Evolutionary conservation across 2,113 vertebrate genomes (phyloP).

Genomic region (Eira barbara): DNA sequence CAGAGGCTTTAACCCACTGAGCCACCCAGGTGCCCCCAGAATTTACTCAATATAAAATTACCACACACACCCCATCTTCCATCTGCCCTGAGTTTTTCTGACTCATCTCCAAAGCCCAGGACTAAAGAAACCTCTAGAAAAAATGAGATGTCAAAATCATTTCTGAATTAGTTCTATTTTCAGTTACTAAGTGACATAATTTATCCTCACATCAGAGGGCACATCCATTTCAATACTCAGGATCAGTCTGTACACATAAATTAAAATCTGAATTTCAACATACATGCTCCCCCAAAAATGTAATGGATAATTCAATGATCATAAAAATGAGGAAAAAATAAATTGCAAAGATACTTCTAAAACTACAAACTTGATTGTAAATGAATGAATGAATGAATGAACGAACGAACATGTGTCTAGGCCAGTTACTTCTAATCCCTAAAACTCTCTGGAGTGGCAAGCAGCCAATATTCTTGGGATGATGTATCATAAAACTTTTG

Average conservation of each 20-base stretch:
- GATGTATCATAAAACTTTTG: not conserved
- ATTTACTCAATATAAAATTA: not conserved
- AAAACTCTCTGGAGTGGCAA: not conserved
- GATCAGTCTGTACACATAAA: not conserved
- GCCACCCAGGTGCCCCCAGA: too few relatives aligned
- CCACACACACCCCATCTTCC: not conserved
- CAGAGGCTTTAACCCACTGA: too few relatives aligned
- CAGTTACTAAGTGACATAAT: not conserved
- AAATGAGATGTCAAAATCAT: slow-evolving; percentile 33
- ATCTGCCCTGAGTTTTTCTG: not conserved
- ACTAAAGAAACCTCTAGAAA: not conserved
- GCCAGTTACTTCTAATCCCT: not conserved
- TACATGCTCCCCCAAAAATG: not conserved
- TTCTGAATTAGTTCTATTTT: slow-evolving; percentile 35
- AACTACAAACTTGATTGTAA: not conserved
- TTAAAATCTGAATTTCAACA: not conserved
- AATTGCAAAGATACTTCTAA: not conserved
- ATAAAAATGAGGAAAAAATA: not conserved
- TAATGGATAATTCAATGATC: not conserved
- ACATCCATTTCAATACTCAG: not conserved
- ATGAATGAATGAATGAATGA: not conserved
- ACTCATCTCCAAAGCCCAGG: not conserved
- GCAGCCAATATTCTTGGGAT: not conserved
- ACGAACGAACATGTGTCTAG: not conserved
- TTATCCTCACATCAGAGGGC: not conserved